Evolutionary conservation across 2,797 vertebrate genomes (phyloP), one percentile per base, ranked within the genome.

Genomic region (Pipistrellus nathusii): DNA sequence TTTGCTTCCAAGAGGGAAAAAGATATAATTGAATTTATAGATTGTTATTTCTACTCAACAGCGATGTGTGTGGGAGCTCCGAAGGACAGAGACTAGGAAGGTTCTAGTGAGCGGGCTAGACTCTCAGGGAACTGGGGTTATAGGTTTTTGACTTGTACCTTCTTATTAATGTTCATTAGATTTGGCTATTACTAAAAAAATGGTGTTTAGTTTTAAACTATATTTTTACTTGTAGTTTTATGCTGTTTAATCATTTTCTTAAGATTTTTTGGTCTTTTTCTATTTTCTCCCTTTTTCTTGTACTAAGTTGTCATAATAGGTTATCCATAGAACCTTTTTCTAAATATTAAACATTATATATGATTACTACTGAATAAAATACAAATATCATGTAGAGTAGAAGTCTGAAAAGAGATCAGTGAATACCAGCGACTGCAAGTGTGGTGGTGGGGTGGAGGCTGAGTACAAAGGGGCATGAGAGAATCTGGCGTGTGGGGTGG

Each of bases 131-230:
- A 20, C 18, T 17, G 25, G 27, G 30, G 41, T 83, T 87, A 97
- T 51, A 85, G 53, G 89, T 73, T 76, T 87, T 83, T 94, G 51
- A 27, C 76, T 94, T 90, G 64, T 6, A 88, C 66, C 57, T 53
- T 81, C 73, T 76, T 91, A 92, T 93, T 91, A 95, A 91, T 91
- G 93, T 87, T 95, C 0, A 84, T 64, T 93, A 69, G 53, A 30
- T 9, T 76, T 80, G 18, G 18, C 30, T 76, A 66, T 72, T 64
- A 41, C 83, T 1, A 2, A 32, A 77, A 91, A 81, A 80, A n/a
- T 88, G 38, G 32, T 83, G 35, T 25, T 77, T 88, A 46, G 69
- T 84, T 89, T 62, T 46, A 93, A 71, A 87, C 89, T 20, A 27
- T 57, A 64, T 80, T 68, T 86, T 95, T n/a, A 73, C 64, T 48